These are phyloP conservation scores for Dorcus hopei DNA, from an alignment of 2,888 invertebrate genomes.

Conservation along the genomic window DNA sequence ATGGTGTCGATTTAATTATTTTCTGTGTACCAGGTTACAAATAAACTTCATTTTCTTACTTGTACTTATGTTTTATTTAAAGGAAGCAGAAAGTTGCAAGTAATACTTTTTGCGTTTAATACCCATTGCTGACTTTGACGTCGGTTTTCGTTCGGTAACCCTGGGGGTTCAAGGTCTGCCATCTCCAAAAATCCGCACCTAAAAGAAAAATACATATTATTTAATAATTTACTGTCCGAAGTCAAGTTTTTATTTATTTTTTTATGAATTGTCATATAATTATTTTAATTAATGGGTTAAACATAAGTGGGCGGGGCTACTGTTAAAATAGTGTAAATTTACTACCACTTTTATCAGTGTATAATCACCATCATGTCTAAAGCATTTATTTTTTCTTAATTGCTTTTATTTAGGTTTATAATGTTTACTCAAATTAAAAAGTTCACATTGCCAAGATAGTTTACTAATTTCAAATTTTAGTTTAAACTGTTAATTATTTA, in stretches of 20 bases:
- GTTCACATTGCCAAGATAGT: too few relatives aligned
- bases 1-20: too few relatives aligned
- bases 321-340: too few relatives aligned
- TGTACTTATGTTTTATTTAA: constrained; percentile 8
- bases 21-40: neutral
- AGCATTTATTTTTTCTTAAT: too few relatives aligned
- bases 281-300: neutral
- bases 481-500: too few relatives aligned
- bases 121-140: constrained; percentile 36
- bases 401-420: too few relatives aligned
- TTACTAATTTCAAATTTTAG: too few relatives aligned
- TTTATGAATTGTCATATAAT: neutral
- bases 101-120: constrained; percentile 18
- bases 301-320: too few relatives aligned
- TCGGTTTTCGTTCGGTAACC: constrained; percentile 63
- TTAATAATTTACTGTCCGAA: neutral
- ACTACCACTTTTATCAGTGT: too few relatives aligned
- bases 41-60: constrained; percentile 1
- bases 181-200: constrained; percentile 91
- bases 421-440: too few relatives aligned
- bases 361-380: too few relatives aligned
- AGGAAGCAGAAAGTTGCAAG: constrained; percentile 7
- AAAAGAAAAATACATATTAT: constrained; percentile 30
- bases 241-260: too few relatives aligned
- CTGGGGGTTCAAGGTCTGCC: constrained; percentile 89